phyloP scores from a whole-genome alignment of 2,888 invertebrate genomes.

The Taphrorychus bicolor region DNA sequence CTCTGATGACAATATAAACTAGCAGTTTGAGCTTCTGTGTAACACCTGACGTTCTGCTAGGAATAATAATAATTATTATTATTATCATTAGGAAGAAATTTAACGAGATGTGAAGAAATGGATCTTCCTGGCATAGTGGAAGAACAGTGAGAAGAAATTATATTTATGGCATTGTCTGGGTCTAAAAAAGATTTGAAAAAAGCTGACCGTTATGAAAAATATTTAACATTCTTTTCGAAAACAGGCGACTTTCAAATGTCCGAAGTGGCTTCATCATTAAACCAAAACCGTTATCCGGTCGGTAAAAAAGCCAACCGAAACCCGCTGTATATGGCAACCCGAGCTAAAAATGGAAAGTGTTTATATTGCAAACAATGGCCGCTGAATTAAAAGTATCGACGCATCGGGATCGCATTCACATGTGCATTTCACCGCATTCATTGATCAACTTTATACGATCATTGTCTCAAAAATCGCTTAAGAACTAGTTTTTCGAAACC shows the following conservation, averaged over 20 bases:
- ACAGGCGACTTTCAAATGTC: not conserved
- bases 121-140: no score
- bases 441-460: conserved; percentile 40
- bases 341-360: conserved; percentile 42
- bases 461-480: conserved; percentile 36
- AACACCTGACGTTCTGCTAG: no score
- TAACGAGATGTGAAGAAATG: no score
- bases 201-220: not conserved
- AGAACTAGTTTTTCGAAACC: conserved; percentile 29
- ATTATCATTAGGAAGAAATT: no score
- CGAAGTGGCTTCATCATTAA: conserved; percentile 17
- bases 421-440: conserved; percentile 34
- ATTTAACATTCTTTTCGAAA: not conserved
- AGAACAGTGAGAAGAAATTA: no score
- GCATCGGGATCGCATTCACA: conserved; percentile 37
- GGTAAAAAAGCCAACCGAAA: conserved; percentile 12
- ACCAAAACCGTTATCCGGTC: conserved; percentile 23
- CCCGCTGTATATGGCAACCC: conserved; percentile 26
- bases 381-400: conserved; percentile 40
- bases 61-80: no score
- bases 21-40: no score
- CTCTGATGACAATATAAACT: no score
- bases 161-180: no score
- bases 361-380: conserved; percentile 37
- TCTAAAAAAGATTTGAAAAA: no score